Base-by-base conservation (phyloP, 2,888 invertebrate species). In the Chrysodeixis includens region DNA sequence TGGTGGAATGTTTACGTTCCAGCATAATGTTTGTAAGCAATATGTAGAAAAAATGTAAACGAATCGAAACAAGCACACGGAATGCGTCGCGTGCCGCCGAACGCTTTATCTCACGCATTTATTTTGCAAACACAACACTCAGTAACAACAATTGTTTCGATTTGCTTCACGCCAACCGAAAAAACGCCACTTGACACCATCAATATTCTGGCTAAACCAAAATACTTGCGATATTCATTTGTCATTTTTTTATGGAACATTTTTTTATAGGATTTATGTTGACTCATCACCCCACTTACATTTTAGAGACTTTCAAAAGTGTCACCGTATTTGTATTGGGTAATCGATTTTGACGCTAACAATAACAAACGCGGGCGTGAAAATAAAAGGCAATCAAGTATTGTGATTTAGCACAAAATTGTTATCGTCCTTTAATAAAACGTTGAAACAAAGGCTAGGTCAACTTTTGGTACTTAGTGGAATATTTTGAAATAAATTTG, bases 1-100 rank as follows among this genome's bases (percentile, higher is more conserved):
- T 49, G 46, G 82, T 79, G 81, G 82, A 84, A 86, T 89, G 86
- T 88, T 87, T 86, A 83, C 85, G 81, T 85, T 83, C 78, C 78
- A 76, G 73, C 75, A 55, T 61, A 73, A 86, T 92, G 90, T 92
- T 92, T 92, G 88, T 90, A 91, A 92, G 89, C 90, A 87, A 90
- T 86, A 86, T 84, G 81, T 79, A 79, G 78, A 74, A 90, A 90
- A 90, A 88, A 92, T 91, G 88, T 88, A 89, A 90, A 89, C 88
- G 84, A 85, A 81, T 82, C 69, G 74, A 71, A 76, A 68, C 79
- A 80, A 69, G 76, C 77, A 76, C 46, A 63, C 69, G 84, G 87
- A 86, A 90, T 91, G 86, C 81, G 81, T 66, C 68, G 80, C 82
- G 69, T 79, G 78, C 75, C 83, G 16, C 66, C 69, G 56, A 65